A percentile compares a stretch with the other conserved stretches of the same genome.
phyloP scores from a whole-genome alignment of 2,797 vertebrate species.

The Myoxocephalus aenaeus region DNA sequence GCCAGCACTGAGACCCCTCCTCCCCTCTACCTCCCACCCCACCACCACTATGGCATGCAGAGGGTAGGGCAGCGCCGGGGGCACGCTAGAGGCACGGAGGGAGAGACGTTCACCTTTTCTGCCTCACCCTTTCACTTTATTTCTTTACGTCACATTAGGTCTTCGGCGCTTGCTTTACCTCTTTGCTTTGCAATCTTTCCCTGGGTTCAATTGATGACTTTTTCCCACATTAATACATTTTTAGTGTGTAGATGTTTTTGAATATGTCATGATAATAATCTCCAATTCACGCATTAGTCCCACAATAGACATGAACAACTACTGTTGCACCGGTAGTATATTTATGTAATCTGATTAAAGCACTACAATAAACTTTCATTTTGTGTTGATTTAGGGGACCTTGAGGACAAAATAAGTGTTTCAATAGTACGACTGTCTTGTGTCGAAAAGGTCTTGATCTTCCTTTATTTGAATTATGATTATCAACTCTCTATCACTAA shows the following conservation, averaged over 20 bases:
- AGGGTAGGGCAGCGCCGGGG: constrained; percentile 81
- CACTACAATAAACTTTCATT: neutral
- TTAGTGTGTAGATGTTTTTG: neutral
- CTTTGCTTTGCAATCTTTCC: constrained; percentile 15
- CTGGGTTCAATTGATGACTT: constrained; percentile 34
- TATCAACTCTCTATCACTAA: neutral
- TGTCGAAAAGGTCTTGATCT: neutral
- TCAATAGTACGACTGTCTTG: neutral
- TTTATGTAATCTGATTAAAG: neutral
- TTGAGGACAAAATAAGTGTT: neutral
- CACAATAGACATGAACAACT: neutral
- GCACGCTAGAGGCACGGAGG: neutral
- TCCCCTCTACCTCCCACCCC: constrained; percentile 90
- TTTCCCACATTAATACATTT: neutral
- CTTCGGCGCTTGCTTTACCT: constrained; percentile 30
- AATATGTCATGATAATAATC: neutral
- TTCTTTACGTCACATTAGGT: neutral
- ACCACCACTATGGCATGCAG: constrained; percentile 94
- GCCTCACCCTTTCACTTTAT: neutral
- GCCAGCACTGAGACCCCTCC: constrained; percentile 97
- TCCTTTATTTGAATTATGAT: neutral
- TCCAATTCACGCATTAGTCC: neutral
- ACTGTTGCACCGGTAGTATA: neutral
- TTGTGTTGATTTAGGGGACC: neutral
- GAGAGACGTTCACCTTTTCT: constrained; percentile 4